Evolutionary conservation across 2,113 vertebrate genomes (phyloP), one percentile per base, ranked within the genome.

Genomic region (Anser brachyrhynchus): DNA sequence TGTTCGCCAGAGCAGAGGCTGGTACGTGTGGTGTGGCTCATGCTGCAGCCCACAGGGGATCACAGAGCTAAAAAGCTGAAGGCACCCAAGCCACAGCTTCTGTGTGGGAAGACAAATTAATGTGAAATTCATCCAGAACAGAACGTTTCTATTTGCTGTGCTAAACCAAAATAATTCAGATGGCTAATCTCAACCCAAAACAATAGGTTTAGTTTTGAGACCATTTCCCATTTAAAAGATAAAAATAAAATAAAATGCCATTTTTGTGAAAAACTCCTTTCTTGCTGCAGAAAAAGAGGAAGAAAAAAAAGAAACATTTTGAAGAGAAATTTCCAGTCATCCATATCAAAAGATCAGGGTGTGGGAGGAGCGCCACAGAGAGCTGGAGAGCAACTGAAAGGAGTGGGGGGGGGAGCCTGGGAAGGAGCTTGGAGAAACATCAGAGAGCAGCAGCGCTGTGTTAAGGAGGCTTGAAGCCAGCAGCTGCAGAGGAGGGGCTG

Each of bases 361-460:
- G 96, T 96, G 71, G 95, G 95, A 94, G 93, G 89, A 94, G 64
- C 73, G 78, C 71, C 73, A 87, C 80, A 87, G 89, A 76, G 92
- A 94, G 91, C 80, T 92, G 86, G 76, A 95, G 65, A 79, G 80
- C 0, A 0, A 65, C 92, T 82, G 89, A 84, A 90, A 79, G 26
- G 89, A 93, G 89, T 92, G 74, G 46, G 46, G 81, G 86, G 37
- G 51, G 86, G 62, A 97, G 84, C 87, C 51, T 73, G 67, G 77
- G 84, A 62, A 70, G 81, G 77, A 89, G 33, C 6, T 19, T 94
- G 84, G 83, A 91, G 73, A 83, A 92, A 93, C 31, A 92, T 72
- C 86, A 84, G 88, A 95, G 76, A 87, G 61, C 58, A 51, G 44
- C 25, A 14, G 44, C 78, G 41, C 70, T 89, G 21, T 51, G 37